phyloP scores from a whole-genome alignment of 2,113 vertebrate species.

The Bombycilla garrulus region DNA sequence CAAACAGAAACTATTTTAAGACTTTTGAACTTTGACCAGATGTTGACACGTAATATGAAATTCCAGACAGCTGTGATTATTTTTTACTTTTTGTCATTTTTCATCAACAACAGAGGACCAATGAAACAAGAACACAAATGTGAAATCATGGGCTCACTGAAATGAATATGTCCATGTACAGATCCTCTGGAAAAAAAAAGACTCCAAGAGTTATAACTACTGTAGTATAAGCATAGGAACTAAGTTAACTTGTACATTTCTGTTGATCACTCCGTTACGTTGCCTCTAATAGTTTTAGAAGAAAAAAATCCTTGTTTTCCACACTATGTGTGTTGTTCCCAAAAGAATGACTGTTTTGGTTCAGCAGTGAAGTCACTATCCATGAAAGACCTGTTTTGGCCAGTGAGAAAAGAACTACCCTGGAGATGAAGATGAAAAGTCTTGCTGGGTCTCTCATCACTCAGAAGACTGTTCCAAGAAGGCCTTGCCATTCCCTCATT shows the following conservation, averaged over 20 bases:
- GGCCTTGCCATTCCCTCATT: constrained; percentile 85
- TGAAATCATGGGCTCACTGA: constrained; percentile 95
- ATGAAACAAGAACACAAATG: constrained; percentile 92
- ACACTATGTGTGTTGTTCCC: constrained; percentile 99
- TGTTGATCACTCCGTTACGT: constrained; percentile 96
- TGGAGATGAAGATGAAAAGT: constrained; percentile 76
- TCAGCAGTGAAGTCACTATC: constrained; percentile 81
- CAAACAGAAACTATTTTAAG: constrained; percentile 87
- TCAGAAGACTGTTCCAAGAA: constrained; percentile 86
- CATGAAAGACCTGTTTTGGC: constrained; percentile 85
- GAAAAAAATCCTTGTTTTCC: constrained; percentile 93
- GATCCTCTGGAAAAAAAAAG: constrained; percentile 85
- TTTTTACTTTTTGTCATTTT: constrained; percentile 95
- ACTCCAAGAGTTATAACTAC: constrained; percentile 99
- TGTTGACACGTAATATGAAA: constrained; percentile 92
- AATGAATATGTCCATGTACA: constrained; percentile 82
- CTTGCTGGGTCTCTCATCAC: constrained; percentile 76
- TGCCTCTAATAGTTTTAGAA: constrained; percentile 99
- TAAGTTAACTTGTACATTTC: constrained; percentile 99
- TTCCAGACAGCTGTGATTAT: constrained; percentile 99
- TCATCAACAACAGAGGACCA: constrained; percentile 97
- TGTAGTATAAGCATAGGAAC: constrained; percentile 99
- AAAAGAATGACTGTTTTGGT: constrained; percentile 95
- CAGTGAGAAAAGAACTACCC: constrained; percentile 82
- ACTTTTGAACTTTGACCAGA: constrained; percentile 97